Evolutionary conservation across 2,888 invertebrate species (phyloP).

Genomic region (Drosophila affinis): DNA sequence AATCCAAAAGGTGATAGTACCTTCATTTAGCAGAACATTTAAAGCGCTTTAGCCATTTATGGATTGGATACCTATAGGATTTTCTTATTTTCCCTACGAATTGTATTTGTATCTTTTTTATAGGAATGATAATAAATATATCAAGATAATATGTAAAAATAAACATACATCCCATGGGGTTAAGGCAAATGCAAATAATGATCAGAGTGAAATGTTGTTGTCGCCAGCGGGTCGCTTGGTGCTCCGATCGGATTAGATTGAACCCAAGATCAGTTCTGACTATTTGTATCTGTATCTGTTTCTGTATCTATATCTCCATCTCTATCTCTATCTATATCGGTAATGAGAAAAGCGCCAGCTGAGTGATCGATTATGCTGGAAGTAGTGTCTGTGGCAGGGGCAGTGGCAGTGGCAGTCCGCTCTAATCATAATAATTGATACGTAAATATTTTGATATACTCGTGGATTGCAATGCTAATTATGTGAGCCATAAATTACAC

Average conservation of each 20-base stretch:
- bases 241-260: slow-evolving; percentile 10
- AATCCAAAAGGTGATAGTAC: too few species aligned
- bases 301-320: not conserved
- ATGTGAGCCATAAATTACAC: slow-evolving; percentile 54
- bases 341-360: slow-evolving; percentile 46
- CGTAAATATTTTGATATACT: slow-evolving; percentile 73
- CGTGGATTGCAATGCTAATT: slow-evolving; percentile 60
- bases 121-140: too few species aligned
- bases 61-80: too few species aligned
- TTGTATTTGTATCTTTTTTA: too few species aligned
- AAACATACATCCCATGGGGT: slow-evolving; percentile 14
- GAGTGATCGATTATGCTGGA: slow-evolving; percentile 77
- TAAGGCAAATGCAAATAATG: slow-evolving; percentile 36
- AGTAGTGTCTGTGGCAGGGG: slow-evolving; percentile 51
- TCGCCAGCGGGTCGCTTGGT: slow-evolving; percentile 32
- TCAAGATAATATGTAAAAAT: too few species aligned
- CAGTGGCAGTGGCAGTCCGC: slow-evolving; percentile 31
- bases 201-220: slow-evolving; percentile 26
- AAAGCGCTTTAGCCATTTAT: too few species aligned
- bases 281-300: slow-evolving; percentile 1
- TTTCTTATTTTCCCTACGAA: too few species aligned
- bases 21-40: too few species aligned
- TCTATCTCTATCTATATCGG: slow-evolving; percentile 3
- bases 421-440: slow-evolving; percentile 74
- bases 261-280: not conserved